A percentile compares a stretch with the other conserved stretches of the same genome.
Evolutionary conservation across 2,888 invertebrate genomes (phyloP).

Genomic region (Tetropium fuscum): DNA sequence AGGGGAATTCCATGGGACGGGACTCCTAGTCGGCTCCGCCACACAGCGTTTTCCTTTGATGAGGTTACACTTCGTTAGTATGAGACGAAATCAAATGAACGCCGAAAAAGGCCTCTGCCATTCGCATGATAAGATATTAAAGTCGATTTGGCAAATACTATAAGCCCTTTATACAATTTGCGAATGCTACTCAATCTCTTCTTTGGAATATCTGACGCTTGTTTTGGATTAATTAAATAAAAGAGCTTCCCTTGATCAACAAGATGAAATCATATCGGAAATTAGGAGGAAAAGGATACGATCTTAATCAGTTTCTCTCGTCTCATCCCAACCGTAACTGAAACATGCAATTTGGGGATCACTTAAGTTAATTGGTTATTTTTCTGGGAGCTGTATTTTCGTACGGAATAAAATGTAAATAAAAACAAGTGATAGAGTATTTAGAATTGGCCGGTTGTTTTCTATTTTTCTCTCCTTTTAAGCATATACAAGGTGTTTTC

Average conservation of each 20-base stretch:
- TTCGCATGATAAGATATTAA: conserved; percentile 37
- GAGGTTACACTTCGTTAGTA: conserved; percentile 55
- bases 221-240: conserved; percentile 19
- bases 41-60: conserved; percentile 46
- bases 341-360: too few species aligned
- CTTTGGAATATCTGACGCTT: conserved; percentile 25
- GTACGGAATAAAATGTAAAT: too few species aligned
- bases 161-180: conserved; percentile 30
- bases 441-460: too few species aligned
- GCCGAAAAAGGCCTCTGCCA: conserved; percentile 30
- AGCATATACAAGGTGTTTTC: too few species aligned
- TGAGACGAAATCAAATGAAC: conserved; percentile 39
- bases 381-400: too few species aligned
- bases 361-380: too few species aligned
- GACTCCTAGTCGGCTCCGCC: conserved; percentile 24
- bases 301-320: too few species aligned
- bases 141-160: conserved; percentile 39
- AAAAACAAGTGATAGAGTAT: too few species aligned
- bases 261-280: not conserved
- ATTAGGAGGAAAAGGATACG: too few species aligned
- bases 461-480: too few species aligned
- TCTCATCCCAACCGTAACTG: too few species aligned
- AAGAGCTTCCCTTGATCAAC: not conserved
- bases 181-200: conserved; percentile 18
- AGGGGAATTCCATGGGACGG: conserved; percentile 27